Percentiles rank a stretch among this genome's conserved stretches.
Conservation (phyloP, 2,113 vertebrate genomes). For the Chaetorhynchus papuensis region DNA sequence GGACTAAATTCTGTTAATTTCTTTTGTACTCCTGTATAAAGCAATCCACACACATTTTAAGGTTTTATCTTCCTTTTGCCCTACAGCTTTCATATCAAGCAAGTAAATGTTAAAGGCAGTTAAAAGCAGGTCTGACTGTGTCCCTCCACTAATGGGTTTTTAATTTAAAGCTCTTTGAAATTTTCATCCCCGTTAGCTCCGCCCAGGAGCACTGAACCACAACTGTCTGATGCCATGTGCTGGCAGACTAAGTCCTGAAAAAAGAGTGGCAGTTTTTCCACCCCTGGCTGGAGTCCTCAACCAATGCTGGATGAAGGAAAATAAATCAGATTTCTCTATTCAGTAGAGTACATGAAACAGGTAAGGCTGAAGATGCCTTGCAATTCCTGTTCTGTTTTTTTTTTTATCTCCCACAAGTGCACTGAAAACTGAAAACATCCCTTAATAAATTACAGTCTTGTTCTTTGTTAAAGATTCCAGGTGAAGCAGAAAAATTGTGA, state of each 20-base stretch:
- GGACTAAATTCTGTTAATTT: neutral
- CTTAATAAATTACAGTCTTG: neutral
- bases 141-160: neutral
- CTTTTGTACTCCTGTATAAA: neutral
- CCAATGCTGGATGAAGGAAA: neutral
- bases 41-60: neutral
- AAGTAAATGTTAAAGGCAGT: neutral
- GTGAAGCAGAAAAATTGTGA: neutral
- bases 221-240: neutral
- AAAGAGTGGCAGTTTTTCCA: neutral
- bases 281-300: neutral
- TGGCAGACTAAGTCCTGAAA: neutral
- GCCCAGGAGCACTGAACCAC: neutral
- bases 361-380: neutral
- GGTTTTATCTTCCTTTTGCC: neutral
- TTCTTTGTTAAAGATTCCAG: neutral
- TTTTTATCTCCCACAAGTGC: neutral
- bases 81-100: neutral
- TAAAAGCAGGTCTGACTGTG: neutral
- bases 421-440: neutral
- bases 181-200: neutral
- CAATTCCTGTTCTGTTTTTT: neutral
- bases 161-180: constrained; percentile 29
- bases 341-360: neutral
- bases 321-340: neutral